Evolutionary conservation across 23 tunicate species (phyloP), one percentile per base, ranked within the genome.

Genomic region (Styela clava): DNA sequence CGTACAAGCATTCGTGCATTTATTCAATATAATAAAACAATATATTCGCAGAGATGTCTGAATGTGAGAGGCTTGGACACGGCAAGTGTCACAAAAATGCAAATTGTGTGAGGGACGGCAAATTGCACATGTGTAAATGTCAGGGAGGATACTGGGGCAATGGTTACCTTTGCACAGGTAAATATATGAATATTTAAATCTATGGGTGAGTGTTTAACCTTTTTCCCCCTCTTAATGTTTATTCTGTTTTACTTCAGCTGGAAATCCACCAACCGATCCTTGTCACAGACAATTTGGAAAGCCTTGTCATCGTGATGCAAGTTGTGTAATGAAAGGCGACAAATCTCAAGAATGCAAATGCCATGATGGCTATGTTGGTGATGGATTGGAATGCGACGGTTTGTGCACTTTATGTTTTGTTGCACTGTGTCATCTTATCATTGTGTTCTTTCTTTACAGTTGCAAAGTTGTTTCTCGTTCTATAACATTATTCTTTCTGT

Each of bases 141-240:
- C n/a, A 23, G 18, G 81, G 22, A 12, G 81, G 81, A 52, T 76
- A 76, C 44, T 52, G 64, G 65, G 81, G 81, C 37, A 76, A 76
- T 44, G 81, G 81, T 33, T 76, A 33, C 64, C 21, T 33, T 23
- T 76, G 81, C 16, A 33, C 32, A 71, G 77, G 71, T 67, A 67
- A n/a, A n/a, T n/a, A n/a, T n/a, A 44, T 44, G 56, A 44, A 44
- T 44, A 44, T n/a, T n/a, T n/a, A 18, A 20, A n/a, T n/a, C n/a
- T n/a, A n/a, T n/a, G n/a, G n/a, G n/a, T n/a, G n/a, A n/a, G n/a
- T n/a, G n/a, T n/a, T n/a, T n/a, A n/a, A n/a, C n/a, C n/a, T n/a
- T n/a, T n/a, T n/a, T n/a, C n/a, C n/a, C n/a, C n/a, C n/a, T n/a
- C n/a, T n/a, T n/a, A n/a, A n/a, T n/a, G n/a, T n/a, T 44, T 44